phyloP scores from a whole-genome alignment of 2,888 invertebrate species.

The Dicyrtoma fusca region DNA sequence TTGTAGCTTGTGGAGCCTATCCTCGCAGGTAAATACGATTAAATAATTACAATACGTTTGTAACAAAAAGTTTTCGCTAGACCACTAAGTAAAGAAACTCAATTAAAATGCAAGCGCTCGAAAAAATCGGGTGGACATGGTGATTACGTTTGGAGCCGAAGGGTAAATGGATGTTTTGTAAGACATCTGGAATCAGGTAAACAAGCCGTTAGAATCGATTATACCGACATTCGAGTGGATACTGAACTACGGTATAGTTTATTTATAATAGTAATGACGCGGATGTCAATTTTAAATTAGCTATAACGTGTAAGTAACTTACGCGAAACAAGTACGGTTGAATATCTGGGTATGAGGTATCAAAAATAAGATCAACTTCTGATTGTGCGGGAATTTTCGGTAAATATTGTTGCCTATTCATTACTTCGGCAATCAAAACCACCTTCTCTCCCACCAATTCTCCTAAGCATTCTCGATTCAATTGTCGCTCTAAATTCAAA shows the following conservation, averaged over 20 bases:
- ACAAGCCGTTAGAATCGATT: too few relatives aligned
- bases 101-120: constrained; percentile 33
- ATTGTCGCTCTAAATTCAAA: constrained; percentile 26
- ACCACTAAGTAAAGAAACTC: not conserved
- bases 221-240: too few relatives aligned
- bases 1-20: not conserved
- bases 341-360: constrained; percentile 87
- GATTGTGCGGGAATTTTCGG: constrained; percentile 93
- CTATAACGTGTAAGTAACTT: constrained; percentile 58
- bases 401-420: constrained; percentile 94
- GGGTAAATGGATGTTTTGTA: constrained; percentile 69
- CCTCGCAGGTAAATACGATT: constrained; percentile 13
- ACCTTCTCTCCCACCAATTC: constrained; percentile 90
- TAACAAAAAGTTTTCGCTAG: constrained; percentile 8
- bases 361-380: constrained; percentile 91
- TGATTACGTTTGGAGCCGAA: constrained; percentile 38
- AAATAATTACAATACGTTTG: constrained; percentile 6
- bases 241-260: too few relatives aligned
- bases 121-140: constrained; percentile 38
- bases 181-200: constrained; percentile 61
- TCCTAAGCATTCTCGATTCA: constrained; percentile 64
- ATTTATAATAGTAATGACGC: too few relatives aligned
- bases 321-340: constrained; percentile 97
- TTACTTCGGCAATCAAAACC: constrained; percentile 89
- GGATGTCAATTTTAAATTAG: too few relatives aligned